Evolutionary conservation across 2,888 invertebrate genomes (phyloP), one percentile per base, ranked within the genome.

Genomic region (Cetonia aurata): DNA sequence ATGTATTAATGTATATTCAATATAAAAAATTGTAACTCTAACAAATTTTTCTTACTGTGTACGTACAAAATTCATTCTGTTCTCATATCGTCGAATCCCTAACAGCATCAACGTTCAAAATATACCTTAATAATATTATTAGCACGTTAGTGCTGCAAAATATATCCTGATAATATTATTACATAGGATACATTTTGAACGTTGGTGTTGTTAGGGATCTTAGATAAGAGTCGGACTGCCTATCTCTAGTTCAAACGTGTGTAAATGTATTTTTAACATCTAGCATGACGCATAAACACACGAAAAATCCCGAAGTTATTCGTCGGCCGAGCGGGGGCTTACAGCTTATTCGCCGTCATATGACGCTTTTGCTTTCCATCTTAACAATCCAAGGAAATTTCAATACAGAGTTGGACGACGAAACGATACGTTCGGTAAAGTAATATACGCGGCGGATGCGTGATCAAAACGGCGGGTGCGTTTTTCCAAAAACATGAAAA

Each of bases 321-420:
- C 25, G 48, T 25, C 15, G 25, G 10, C 31, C 9, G 33, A 31
- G 33, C 48, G 66, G 44, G 56, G 44, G 42, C 46, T 70, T 55
- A 37, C 25, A 37, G 37, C 48, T 13, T 66, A 48, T 25, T 65
- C 41, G 8, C 25, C 56, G 48, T 60, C 70, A 65, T 57, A 48
- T 66, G 50, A 74, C 71, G 72, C 73, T 75, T 75, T 75, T 75
- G 74, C 75, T 75, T 75, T 75, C 75, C 72, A 75, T 60, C 68
- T 44, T 59, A 55, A 69, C 68, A 25, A 25, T 25, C 25, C 3
- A 67, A 70, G 69, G 74, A 71, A 69, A 75, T 74, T 71, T 74
- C 67, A 75, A 74, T 74, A 71, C 57, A 33, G 71, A 70, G 73
- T 74, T 50, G 57, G 52, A 57, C 71, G 67, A 71, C 69, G 67